Evolutionary conservation across 2,888 invertebrate species (phyloP), one percentile per base, ranked within the genome.

Genomic region (Scaptomyza polygonia): DNA sequence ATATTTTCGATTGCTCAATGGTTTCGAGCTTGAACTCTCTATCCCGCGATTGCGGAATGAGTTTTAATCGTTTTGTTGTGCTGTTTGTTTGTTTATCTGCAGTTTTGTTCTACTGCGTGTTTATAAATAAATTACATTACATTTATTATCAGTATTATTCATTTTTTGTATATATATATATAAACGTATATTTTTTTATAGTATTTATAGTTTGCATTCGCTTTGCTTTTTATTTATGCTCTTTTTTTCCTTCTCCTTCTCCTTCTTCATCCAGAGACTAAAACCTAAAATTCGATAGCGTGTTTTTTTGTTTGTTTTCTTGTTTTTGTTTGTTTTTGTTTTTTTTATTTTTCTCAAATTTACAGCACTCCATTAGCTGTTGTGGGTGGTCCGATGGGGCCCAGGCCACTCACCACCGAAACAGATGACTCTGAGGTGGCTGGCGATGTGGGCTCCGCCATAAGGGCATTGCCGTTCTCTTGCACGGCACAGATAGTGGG

Each of bases 331-430:
- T 36, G 14, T 16, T 5, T 14, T 39, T 39, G 14, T 30, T 30
- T 11, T 30, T 30, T 11, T 9, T 9, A 39, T 36, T 1, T 16
- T 58, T 47, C 25, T 42, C 29, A 43, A 67, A 73, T 68, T 91
- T 92, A 92, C 90, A 92, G 89, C 57, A 92, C 90, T 62, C 91
- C 91, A 73, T 91, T 92, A 64, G 88, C 88, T 42, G 90, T 88
- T 53, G 90, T 89, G 65, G 92, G 92, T 64, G 92, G 92, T 53
- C 92, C 92, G 61, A 92, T 92, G 54, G 92, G 92, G 62, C 92
- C 92, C 32, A 92, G 77, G 55, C 89, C 89, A 62, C 86, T 85
- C 57, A 80, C 78, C 68, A 86, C 79, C 30, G 81, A 76, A 34
- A 65, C 77, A n/a, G 86, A 83, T 6, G 90, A 88, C 54, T 89